These are phyloP conservation scores for Phengaris arion DNA, from an alignment of 2,888 invertebrate genomes.

Conservation along the genomic window DNA sequence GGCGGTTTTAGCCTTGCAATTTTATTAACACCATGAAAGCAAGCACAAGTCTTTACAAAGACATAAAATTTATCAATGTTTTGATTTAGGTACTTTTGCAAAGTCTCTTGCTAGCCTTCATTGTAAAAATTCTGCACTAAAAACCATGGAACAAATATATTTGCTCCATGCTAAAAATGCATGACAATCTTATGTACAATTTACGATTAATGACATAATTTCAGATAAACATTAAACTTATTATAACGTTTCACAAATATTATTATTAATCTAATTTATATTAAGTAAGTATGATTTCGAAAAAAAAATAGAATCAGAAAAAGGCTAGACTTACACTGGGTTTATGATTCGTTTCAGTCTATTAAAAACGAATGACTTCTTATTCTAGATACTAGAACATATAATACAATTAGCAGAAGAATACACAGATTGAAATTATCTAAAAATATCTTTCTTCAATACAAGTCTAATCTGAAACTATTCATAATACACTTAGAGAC, in stretches of 20 bases:
- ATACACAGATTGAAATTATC: neutral
- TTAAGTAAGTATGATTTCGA: neutral
- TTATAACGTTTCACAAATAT: neutral
- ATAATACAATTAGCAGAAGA: neutral
- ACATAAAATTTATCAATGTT: neutral
- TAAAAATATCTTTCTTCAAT: neutral
- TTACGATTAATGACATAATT: neutral
- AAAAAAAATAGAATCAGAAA: neutral
- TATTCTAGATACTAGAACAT: neutral
- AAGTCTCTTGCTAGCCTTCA: neutral
- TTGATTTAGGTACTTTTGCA: neutral
- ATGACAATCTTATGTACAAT: neutral
- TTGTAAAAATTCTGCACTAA: neutral
- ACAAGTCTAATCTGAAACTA: neutral
- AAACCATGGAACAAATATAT: too few relatives aligned
- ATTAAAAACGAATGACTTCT: neutral
- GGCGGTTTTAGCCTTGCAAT: conserved; percentile 14
- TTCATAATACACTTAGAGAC: neutral
- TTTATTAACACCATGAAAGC: neutral
- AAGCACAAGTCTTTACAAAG: neutral
- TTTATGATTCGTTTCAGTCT: neutral
- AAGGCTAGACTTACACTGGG: neutral
- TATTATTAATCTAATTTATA: neutral
- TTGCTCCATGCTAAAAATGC: neutral
- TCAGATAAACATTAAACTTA: neutral